Evolutionary conservation across 2,888 invertebrate genomes (phyloP).

Genomic region (Drosophila niveifrons): DNA sequence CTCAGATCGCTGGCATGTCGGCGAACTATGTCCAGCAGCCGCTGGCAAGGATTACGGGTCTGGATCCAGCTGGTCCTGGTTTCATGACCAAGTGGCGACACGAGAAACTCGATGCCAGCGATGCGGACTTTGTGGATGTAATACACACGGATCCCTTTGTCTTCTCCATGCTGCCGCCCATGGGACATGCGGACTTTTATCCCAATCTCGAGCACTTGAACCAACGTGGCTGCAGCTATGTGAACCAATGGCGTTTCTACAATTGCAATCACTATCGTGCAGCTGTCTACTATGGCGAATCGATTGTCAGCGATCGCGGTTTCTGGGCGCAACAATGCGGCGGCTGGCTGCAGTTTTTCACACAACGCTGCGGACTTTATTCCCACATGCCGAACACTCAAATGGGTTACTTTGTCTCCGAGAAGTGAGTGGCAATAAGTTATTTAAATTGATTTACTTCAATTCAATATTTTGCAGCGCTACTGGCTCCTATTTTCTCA

Average conservation of each 20-base stretch:
- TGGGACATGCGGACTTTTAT: slow-evolving; percentile 87
- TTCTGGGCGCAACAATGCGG: slow-evolving; percentile 87
- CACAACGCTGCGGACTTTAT: slow-evolving; percentile 86
- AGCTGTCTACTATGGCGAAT: slow-evolving; percentile 87
- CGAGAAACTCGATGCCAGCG: slow-evolving; percentile 87
- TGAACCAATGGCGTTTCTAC: slow-evolving; percentile 78
- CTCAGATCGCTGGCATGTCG: slow-evolving; percentile 87
- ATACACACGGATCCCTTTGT: slow-evolving; percentile 88
- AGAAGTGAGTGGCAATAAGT: slow-evolving; percentile 83
- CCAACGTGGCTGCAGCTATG: slow-evolving; percentile 87
- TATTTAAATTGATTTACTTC: neutral
- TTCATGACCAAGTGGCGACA: slow-evolving; percentile 86
- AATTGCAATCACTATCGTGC: slow-evolving; percentile 88
- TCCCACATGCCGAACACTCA: slow-evolving; percentile 67
- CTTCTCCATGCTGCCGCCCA: slow-evolving; percentile 86
- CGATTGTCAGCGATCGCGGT: slow-evolving; percentile 85
- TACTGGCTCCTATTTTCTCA: slow-evolving; percentile 86
- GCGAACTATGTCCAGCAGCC: slow-evolving; percentile 86
- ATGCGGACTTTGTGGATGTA: slow-evolving; percentile 88
- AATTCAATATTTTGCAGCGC: slow-evolving; percentile 80
- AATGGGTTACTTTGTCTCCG: slow-evolving; percentile 87
- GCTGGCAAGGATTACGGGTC: slow-evolving; percentile 87
- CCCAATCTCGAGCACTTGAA: slow-evolving; percentile 86
- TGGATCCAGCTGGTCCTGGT: slow-evolving; percentile 89
- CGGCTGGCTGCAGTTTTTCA: slow-evolving; percentile 86